Base-by-base conservation (phyloP, 2,888 invertebrate genomes). In the Watsonalla cultraria region DNA sequence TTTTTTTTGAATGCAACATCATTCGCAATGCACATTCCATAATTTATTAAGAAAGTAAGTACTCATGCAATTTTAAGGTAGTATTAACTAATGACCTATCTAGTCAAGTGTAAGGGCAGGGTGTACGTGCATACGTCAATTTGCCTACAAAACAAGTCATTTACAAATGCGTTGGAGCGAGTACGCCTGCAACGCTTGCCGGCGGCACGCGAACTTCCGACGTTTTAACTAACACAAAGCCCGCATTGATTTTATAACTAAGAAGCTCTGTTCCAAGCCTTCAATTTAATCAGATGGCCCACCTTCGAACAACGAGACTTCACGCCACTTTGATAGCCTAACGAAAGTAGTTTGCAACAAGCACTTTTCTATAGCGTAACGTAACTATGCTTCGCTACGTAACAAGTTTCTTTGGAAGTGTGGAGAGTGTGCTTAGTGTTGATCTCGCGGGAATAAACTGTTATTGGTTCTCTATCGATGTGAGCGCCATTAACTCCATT, bases 201-300 rank as follows among this genome's bases (percentile, higher is more conserved):
- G 66, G 62, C 64, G 66, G 70, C 78, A 76, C 76, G 76, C 75
- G 57, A 79, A 77, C 78, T 79, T 78, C 74, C 72, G 72, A 74
- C 72, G 59, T 70, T 78, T 78, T 78, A 80, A 80, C 80, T 76
- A 75, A 76, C 72, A 67, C 77, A 75, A 80, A 81, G 76, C 70
- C 70, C 66, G 73, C 81, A 78, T 80, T 80, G 83, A 81, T 84
- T 84, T 80, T 82, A 75, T 80, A 81, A 79, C 72, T 65, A 65
- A 68, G 66, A 60, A 62, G 62, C 62, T 8, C 66, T 61, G 68
- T 62, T 63, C 65, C 60, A 69, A 72, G 65, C 61, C 65, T 72
- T 72, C 65, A 72, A 73, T 72, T 76, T 68, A 72, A 69, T 65
- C 60, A 61, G 60, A 66, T 64, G 67, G 66, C 67, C 75, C 70